Evolutionary conservation across 2,113 vertebrate species (phyloP), one percentile per base, ranked within the genome.

Genomic region (Notarius quadriscutis): DNA sequence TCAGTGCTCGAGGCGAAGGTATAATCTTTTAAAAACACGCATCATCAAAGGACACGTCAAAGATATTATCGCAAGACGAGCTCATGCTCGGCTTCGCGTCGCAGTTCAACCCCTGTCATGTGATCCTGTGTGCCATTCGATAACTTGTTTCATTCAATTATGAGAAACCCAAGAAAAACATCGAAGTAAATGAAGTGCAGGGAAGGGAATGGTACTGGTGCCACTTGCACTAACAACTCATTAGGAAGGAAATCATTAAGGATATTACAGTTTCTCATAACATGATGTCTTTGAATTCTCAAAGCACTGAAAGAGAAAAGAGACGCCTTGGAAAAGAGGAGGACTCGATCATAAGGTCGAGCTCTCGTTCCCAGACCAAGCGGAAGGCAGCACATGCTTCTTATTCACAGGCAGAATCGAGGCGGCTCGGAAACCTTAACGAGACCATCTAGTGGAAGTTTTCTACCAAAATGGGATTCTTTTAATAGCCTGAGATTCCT

Each of bases 331-430:
- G 41, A 41, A 57, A 87, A 90, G 88, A 91, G 89, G 87, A 90
- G n/a, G 89, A 91, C 90, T 91, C 87, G 91, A 92, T 92, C 94
- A 93, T 90, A 93, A 94, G 94, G 92, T 91, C 87, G 1, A 91
- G 94, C 94, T 93, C 91, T 89, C 80, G 91, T 81, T 93, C 91
- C 90, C 84, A 51, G 85, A 87, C 85, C 58, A 55, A 58, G 50
- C 27, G 57, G 90, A 93, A 85, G 91, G 89, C 91, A 89, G 86
- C 93, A 92, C 91, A 94, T 93, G 93, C 90, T 92, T 92, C 93
- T 94, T 84, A 94, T 94, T 93, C 91, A 77, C 85, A 93, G 87
- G 89, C 85, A 88, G 88, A 92, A 75, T 86, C 74, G 83, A 92
- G 90, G 81, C 72, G 60, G 75, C 25, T 4, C 20, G 75, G 55